Evolutionary conservation across 2,113 vertebrate genomes (phyloP), one percentile per base, ranked within the genome.

Genomic region (Callithrix jacchus): DNA sequence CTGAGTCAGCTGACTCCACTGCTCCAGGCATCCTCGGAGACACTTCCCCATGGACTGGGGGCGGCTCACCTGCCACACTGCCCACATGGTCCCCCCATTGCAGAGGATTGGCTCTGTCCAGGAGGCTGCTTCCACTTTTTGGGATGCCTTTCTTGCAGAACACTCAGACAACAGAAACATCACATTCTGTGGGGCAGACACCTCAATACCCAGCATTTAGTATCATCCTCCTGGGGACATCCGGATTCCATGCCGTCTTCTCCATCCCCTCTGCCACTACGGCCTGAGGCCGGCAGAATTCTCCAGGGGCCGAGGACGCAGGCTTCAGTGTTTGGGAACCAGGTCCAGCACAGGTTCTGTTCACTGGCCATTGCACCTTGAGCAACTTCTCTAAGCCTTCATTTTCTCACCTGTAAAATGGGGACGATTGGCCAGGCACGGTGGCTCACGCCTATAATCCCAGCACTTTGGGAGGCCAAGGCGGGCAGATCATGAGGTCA

Each of bases 251-350:
- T 17, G 4, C 40, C 49, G 37, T 83, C 73, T 20, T 77, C 35
- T 82, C 45, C 35, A 35, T 8, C 58, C 7, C 47, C 27, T 49
- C 27, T 37, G 14, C n/a, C 49, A 3, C 35, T 14, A 5, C 37
- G 6, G 3, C 64, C 87, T 66, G 2, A 2, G 3, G 35, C 14
- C 35, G 58, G 20, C 42, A 37, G 68, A 42, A n/a, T n/a, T 49
- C 30, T 32, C 30, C 8, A 17, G 18, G 8, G n/a, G 9, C 6
- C 6, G 27, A 49, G 83, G 49, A 12, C 10, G 0, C 30, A 32
- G 54, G 32, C 18, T 23, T 74, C 27, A 1, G 27, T 5, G 6
- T 71, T 73, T 30, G 35, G 32, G 64, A 58, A 21, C 11, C 37
- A 14, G 81, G 12, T 74, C 40, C 9, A 0, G 2, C 73, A n/a